Base-by-base conservation (phyloP, 2,113 vertebrate genomes). In the Microcebus murinus region DNA sequence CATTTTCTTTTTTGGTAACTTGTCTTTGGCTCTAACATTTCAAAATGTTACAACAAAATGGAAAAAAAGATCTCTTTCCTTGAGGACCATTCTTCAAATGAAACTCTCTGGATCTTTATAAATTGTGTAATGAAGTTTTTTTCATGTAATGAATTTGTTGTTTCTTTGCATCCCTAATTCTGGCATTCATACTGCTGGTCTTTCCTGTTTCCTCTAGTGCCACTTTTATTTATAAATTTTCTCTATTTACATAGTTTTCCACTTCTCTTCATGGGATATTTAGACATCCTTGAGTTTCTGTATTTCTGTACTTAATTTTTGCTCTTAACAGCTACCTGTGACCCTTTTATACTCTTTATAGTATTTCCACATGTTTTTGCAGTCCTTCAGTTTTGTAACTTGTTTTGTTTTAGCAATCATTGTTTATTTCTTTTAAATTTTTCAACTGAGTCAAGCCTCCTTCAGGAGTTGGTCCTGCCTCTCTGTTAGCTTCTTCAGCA, bases 341-440 rank as follows among this genome's bases (percentile, higher is more conserved):
- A 87, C n/a, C 25, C 21, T 79, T 76, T 86, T 70, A 42, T 31
- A 57, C 15, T 84, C 34, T 59, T 73, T 45, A 71, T 8, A 73
- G 14, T 20, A 85, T 84, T 87, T 59, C 36, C 45, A 92, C 14
- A 29, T 86, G 83, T 82, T 63, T 68, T 73, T 83, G 21, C 29
- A 23, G 42, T 76, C 48, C 61, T 98, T 87, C 4, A 1, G 50
- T 80, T 97, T 82, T 92, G 50, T 34, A 87, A 94, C 20, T 74
- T 31, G 59, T 76, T 95, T 94, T 90, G 70, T 84, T 97, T 96
- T 88, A 81, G 59, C 39, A 67, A 42, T 85, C 59, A 76, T 85
- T 74, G 7, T 84, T 86, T 74, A 59, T 81, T 90, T 94, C 42
- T 59, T 93, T 95, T 27, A 31, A 92, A 48, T 18, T 87, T 85